Base-by-base conservation (phyloP, 2,888 invertebrate genomes). In the Hipparchia sbordonii region DNA sequence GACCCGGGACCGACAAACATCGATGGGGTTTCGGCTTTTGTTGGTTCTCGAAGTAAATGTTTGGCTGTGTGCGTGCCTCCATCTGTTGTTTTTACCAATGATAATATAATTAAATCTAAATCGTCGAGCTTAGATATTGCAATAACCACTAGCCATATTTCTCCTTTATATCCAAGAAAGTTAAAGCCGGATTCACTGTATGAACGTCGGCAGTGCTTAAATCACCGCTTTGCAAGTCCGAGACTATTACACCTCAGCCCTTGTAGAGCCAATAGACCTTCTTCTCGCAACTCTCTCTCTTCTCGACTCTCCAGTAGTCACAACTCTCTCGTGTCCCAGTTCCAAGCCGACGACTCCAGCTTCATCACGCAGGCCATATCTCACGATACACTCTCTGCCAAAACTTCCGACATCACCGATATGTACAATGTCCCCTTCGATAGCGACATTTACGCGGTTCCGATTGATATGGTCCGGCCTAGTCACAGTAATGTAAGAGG, bases 291-390 rank as follows among this genome's bases (percentile, higher is more conserved):
- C 82, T 97, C 97, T 4, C 89, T 97, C 8, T 96, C 96, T 7
- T 97, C 97, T 6, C 95, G 97, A 3, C 93, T 97, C 23, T 97
- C 97, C 63, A 97, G 97, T 84, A 97, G 97, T 73, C 97, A 98
- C 87, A 97, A 97, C 85, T 97, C 97, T 0, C 93, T 97, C 74
- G 95, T 96, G 77, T 95, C 95, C 33, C 95, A 96, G 74, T 96
- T 97, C 82, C 96, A 96, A 89, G 96, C 95, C 1, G 97, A 97
- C 83, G 97, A 97, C 86, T 97, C 97, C 33, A 97, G 96, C 84
- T 97, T 97, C 85, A 97, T 97, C 78, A 97, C 97, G 0, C 97
- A 97, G 84, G 97, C 97, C 52, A 97, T 97, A 94, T 97, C 97
- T 0, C 97, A 97, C 84, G 97, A 97, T 84, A 96, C 97, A 2